Percentiles rank a stretch among this genome's conserved stretches.
Conservation (phyloP, 2,888 invertebrate species). For the Platerodrilus igneus region DNA sequence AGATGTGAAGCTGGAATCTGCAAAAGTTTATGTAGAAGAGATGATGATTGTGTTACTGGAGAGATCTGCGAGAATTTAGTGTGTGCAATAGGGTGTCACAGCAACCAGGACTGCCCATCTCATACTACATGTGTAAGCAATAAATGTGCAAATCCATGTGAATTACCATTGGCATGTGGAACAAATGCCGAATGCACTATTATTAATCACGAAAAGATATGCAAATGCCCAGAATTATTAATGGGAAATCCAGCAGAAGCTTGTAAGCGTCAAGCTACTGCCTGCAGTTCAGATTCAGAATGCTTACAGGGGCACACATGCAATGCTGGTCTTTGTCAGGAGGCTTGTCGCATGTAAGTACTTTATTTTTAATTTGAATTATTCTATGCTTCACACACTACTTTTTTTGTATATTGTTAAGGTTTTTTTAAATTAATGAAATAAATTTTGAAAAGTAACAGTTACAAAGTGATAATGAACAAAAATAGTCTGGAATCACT, state of each 20-base stretch:
- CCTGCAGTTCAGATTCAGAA: constrained; percentile 62
- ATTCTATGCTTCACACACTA: neutral
- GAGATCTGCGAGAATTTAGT: constrained; percentile 81
- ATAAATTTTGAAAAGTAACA: too few relatives aligned
- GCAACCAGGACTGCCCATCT: constrained; percentile 69
- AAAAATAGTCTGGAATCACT: too few relatives aligned
- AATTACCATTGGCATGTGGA: constrained; percentile 73
- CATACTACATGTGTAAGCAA: constrained; percentile 71
- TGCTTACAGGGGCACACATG: constrained; percentile 71
- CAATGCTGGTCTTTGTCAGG: constrained; percentile 72
- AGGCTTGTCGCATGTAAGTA: constrained; percentile 68
- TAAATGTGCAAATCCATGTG: constrained; percentile 74
- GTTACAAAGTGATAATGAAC: too few relatives aligned
- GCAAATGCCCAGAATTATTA: constrained; percentile 66
- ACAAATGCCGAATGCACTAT: constrained; percentile 74
- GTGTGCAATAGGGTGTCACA: constrained; percentile 77
- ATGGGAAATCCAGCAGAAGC: constrained; percentile 70
- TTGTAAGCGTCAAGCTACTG: constrained; percentile 64
- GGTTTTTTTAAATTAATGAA: too few relatives aligned
- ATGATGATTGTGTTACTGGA: constrained; percentile 81
- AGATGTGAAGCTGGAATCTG: constrained; percentile 75
- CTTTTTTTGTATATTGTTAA: too few relatives aligned
- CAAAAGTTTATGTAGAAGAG: constrained; percentile 75
- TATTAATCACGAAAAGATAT: constrained; percentile 67
- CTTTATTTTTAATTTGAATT: neutral